Evolutionary conservation across 2,113 vertebrate genomes (phyloP).

Genomic region (Ibidorhyncha struthersii): DNA sequence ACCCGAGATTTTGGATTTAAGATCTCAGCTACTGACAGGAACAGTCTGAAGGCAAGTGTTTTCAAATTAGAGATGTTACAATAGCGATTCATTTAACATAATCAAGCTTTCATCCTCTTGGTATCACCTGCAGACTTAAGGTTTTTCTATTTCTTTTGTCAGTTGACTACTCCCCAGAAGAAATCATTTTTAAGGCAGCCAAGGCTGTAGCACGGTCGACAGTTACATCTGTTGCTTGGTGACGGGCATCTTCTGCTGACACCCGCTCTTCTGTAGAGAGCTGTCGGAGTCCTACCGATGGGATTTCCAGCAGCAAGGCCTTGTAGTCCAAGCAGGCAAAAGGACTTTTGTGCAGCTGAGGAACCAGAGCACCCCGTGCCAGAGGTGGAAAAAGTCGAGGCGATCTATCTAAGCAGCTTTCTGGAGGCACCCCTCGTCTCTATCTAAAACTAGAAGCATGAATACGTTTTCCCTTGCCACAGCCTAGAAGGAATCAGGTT

Average conservation of each 20-base stretch:
- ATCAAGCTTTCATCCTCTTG: background rate
- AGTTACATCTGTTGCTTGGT: background rate
- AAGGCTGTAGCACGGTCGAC: background rate
- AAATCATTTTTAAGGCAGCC: background rate
- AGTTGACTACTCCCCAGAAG: background rate
- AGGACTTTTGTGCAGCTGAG: background rate
- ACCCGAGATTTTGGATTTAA: background rate
- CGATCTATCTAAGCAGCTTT: background rate
- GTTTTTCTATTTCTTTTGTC: background rate
- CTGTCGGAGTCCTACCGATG: fast-evolving
- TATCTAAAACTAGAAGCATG: background rate
- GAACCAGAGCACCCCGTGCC: background rate
- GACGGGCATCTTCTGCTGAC: background rate
- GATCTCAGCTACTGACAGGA: background rate
- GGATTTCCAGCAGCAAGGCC: background rate
- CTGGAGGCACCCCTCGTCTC: background rate
- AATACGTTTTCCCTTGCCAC: background rate
- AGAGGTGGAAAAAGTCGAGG: background rate
- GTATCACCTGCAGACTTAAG: background rate
- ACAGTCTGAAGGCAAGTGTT: background rate
- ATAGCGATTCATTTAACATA: background rate
- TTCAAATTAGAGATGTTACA: background rate
- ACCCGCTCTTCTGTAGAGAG: background rate
- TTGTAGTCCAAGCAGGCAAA: too few species aligned
- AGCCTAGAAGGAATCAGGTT: background rate